These are phyloP conservation scores for Stegodyphus mimosarum DNA, from an alignment of 1,140 invertebrate species.

Conservation along the genomic window DNA sequence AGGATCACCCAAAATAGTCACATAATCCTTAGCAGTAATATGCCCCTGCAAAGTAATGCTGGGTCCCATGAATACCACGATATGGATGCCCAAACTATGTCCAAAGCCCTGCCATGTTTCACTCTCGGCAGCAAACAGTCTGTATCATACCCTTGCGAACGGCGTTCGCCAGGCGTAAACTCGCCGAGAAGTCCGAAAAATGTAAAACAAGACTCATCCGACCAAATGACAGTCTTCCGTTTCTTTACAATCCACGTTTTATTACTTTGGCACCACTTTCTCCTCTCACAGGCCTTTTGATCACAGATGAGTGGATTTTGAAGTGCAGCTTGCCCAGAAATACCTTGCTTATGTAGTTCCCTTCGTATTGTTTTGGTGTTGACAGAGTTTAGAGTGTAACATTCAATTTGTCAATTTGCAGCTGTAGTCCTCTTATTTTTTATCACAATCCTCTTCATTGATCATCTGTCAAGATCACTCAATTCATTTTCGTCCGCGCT, in stretches of 20 bases:
- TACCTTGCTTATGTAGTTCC: too few species aligned
- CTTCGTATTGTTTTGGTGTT: too few species aligned
- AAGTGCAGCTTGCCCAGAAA: too few species aligned
- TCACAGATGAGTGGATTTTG: neutral
- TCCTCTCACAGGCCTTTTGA: neutral
- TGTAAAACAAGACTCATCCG: constrained; percentile 8
- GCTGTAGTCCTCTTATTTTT: neutral
- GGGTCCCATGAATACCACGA: neutral
- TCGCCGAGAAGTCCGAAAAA: neutral
- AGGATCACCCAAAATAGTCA: neutral
- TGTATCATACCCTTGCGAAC: neutral
- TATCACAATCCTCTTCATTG: neutral
- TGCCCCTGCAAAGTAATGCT: too few species aligned
- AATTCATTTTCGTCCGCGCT: neutral
- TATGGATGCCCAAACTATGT: neutral
- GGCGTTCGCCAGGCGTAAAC: neutral
- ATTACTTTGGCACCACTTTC: neutral
- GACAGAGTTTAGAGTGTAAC: neutral
- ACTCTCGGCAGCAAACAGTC: neutral
- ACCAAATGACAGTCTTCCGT: neutral
- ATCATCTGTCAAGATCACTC: neutral
- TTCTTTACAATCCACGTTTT: neutral
- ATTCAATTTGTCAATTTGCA: neutral
- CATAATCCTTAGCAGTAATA: neutral
- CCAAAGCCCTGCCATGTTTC: neutral